Conservation (phyloP, 2,113 vertebrate species). For the Tor tambroides region DNA sequence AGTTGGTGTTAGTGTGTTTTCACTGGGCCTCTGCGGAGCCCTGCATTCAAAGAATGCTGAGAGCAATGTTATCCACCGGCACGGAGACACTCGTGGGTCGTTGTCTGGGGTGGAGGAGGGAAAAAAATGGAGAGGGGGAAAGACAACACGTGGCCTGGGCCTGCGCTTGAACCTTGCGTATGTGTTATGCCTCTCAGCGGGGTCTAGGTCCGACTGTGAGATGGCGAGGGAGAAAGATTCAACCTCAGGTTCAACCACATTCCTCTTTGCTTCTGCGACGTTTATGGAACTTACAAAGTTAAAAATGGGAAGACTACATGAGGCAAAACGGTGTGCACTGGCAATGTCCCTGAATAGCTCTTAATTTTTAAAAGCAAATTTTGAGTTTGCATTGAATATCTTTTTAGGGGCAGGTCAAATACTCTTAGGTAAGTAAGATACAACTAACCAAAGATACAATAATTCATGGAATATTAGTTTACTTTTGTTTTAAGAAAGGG, state of each 20-base stretch:
- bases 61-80: constrained; percentile 82
- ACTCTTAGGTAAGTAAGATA: not conserved
- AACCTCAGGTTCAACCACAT: constrained; percentile 67
- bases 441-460: not conserved
- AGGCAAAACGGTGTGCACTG: not conserved
- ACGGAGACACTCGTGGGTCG: constrained; percentile 51
- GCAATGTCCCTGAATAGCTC: not conserved
- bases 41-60: constrained; percentile 87
- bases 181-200: constrained; percentile 80
- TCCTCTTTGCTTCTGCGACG: constrained; percentile 67
- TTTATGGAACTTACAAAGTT: constrained; percentile 33
- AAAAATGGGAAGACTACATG: not conserved
- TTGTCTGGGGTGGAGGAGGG: constrained; percentile 77
- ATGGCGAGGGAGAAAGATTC: constrained; percentile 64
- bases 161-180: constrained; percentile 74
- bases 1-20: constrained; percentile 98
- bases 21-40: constrained; percentile 87
- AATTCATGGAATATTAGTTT: not conserved
- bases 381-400: not conserved
- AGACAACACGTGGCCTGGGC: constrained; percentile 83
- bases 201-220: constrained; percentile 72
- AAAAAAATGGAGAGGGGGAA: constrained; percentile 57
- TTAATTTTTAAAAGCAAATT: not conserved
- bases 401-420: not conserved
- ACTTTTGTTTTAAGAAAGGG: not conserved